Percentiles rank a stretch among this genome's conserved stretches.
phyloP scores from a whole-genome alignment of 2,113 vertebrate genomes.

The Tachysurus vachellii region DNA sequence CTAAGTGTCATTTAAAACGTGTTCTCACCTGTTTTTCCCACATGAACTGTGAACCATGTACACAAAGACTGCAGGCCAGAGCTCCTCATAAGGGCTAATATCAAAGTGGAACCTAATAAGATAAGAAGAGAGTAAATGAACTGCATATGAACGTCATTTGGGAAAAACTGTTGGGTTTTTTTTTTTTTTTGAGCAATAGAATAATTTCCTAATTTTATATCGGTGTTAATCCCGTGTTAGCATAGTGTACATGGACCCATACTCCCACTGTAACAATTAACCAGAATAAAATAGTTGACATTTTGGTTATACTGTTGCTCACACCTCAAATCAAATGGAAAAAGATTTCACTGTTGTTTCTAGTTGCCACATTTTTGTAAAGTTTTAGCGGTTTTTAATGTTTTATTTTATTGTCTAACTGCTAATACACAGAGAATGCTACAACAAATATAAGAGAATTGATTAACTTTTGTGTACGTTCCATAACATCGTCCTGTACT shows the following conservation, averaged over 20 bases:
- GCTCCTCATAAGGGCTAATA: slow-evolving; percentile 90
- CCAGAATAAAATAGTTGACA: no score
- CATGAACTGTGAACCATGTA: slow-evolving; percentile 96
- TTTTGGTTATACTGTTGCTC: background rate
- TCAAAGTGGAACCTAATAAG: slow-evolving; percentile 91
- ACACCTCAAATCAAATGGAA: background rate
- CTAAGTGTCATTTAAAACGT: background rate
- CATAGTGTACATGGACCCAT: background rate
- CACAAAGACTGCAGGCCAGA: slow-evolving; percentile 97
- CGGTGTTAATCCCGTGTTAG: background rate
- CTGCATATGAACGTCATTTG: background rate
- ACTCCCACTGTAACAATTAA: no score
- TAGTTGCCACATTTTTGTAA: no score
- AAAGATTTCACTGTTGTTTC: no score
- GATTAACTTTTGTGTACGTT: background rate
- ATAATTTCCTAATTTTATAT: background rate
- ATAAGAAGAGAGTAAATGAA: background rate
- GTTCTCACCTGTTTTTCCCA: slow-evolving; percentile 85
- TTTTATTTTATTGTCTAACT: background rate
- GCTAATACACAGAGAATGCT: background rate
- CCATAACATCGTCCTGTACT: background rate
- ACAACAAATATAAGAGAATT: no score
- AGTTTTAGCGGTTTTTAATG: no score
- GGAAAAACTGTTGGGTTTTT: background rate
- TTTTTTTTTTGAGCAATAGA: background rate